A percentile compares a stretch with the other conserved stretches of the same genome.
phyloP scores from a whole-genome alignment of 2,888 invertebrate genomes.

The Cephalotes varians region DNA sequence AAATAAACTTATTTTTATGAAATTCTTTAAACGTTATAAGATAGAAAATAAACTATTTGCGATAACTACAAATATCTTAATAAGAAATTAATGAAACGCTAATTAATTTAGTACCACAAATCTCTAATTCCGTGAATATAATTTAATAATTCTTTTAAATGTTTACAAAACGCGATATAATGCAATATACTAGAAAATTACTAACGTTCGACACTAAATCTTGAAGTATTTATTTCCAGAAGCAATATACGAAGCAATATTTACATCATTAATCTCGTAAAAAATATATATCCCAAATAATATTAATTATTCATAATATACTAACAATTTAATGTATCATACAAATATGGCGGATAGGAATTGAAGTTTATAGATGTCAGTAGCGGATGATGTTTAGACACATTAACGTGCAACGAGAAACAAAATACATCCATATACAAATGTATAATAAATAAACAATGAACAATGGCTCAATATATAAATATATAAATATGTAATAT shows the following conservation, averaged over 20 bases:
- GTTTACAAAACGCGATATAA: neutral
- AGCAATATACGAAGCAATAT: neutral
- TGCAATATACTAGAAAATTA: neutral
- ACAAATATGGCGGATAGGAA: slow-evolving; percentile 27
- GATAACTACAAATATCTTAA: neutral
- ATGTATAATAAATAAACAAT: neutral
- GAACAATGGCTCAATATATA: too few species aligned
- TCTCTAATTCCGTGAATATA: slow-evolving; percentile 13
- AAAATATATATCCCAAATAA: neutral
- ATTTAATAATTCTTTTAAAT: neutral
- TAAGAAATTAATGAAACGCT: neutral
- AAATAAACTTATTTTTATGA: neutral
- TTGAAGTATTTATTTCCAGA: neutral
- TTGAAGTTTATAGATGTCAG: slow-evolving; percentile 39
- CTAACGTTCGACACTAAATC: neutral
- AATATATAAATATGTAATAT: too few species aligned
- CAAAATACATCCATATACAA: neutral
- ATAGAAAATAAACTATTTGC: neutral
- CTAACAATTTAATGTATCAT: neutral
- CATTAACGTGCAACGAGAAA: neutral
- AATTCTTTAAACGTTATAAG: neutral
- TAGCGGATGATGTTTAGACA: slow-evolving; percentile 25
- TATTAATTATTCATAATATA: neutral
- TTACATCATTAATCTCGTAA: neutral
- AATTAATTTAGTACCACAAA: neutral